Percentiles rank a stretch among this genome's conserved stretches.
These are phyloP conservation scores for Aselliscus stoliczkanus DNA, from an alignment of 2,797 vertebrate species.

Conservation along the genomic window DNA sequence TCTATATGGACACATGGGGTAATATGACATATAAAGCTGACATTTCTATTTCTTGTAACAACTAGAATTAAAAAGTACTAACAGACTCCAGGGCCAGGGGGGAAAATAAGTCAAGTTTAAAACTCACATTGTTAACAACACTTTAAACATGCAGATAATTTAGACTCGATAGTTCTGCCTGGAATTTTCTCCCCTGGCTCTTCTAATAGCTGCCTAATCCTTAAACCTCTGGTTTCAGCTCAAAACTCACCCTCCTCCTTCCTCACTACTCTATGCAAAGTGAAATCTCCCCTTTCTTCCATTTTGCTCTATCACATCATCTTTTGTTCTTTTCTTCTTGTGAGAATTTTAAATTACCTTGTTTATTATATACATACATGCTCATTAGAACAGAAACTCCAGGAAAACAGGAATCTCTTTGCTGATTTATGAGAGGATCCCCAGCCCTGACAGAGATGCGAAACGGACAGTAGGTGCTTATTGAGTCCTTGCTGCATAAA, in stretches of 20 bases:
- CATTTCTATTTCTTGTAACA: conserved; percentile 6
- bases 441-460: not conserved
- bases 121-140: not conserved
- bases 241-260: not conserved
- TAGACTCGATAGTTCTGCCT: not conserved
- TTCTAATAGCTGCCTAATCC: too few relatives aligned
- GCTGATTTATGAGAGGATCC: not conserved
- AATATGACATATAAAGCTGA: not conserved
- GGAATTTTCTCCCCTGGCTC: not conserved
- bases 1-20: too few relatives aligned
- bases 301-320: too few relatives aligned
- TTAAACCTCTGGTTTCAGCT: not conserved
- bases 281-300: not conserved
- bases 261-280: not conserved
- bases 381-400: not conserved
- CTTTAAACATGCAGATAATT: not conserved
- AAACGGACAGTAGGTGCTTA: not conserved
- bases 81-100: not conserved
- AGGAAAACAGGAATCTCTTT: not conserved
- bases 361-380: not conserved
- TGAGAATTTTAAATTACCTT: not conserved
- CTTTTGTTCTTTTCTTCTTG: not conserved
- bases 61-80: not conserved
- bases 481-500: not conserved
- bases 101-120: conserved; percentile 16